Percentiles rank a stretch among this genome's conserved stretches.
Conservation (phyloP, 2,797 vertebrate genomes). For the Sandelia bainsii region DNA sequence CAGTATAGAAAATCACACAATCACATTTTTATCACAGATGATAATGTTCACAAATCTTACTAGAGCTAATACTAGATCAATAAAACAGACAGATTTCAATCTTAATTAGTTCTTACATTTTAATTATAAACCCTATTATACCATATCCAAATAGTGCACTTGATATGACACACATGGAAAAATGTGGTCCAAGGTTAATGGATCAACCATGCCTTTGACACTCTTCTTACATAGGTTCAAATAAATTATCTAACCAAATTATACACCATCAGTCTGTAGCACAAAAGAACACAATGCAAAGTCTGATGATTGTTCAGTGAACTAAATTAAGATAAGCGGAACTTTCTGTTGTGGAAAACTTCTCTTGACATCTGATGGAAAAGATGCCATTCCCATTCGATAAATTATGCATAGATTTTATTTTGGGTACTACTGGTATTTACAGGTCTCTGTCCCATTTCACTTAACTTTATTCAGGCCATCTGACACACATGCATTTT, state of each 20-base stretch:
- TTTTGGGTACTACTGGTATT: constrained; percentile 70
- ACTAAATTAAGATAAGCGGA: constrained; percentile 28
- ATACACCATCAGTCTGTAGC: background rate
- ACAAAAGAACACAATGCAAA: background rate
- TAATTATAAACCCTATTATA: constrained; percentile 33
- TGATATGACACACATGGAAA: background rate
- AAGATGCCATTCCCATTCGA: constrained; percentile 62
- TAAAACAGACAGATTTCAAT: background rate
- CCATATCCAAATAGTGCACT: background rate
- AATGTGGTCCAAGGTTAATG: constrained; percentile 18
- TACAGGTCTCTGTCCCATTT: constrained; percentile 71
- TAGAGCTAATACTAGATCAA: background rate
- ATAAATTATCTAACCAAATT: background rate
- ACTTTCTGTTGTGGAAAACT: constrained; percentile 43
- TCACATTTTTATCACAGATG: background rate
- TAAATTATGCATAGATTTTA: constrained; percentile 76
- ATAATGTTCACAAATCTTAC: background rate
- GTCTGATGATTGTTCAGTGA: constrained; percentile 8
- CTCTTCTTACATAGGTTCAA: too few species aligned
- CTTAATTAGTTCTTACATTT: constrained; percentile 20
- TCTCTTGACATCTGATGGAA: constrained; percentile 55
- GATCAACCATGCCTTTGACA: background rate
- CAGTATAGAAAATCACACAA: background rate
- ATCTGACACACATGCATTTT: constrained; percentile 51
- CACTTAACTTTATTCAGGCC: constrained; percentile 66